Conservation (phyloP, 2,797 vertebrate genomes). For the Schizopygopsis pylzovi region DNA sequence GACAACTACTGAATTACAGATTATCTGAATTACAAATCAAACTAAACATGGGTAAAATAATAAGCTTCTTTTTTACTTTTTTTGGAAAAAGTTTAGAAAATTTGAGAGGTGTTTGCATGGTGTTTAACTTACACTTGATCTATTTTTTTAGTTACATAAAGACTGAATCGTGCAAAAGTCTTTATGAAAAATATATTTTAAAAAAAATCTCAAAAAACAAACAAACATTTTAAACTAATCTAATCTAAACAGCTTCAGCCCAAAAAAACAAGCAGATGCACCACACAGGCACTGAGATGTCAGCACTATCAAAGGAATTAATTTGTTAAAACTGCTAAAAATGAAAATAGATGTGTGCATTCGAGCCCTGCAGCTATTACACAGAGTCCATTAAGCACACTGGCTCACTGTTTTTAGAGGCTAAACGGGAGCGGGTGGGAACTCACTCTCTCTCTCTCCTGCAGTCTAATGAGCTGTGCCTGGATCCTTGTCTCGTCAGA, state of each 20-base stretch:
- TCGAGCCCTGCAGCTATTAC: conserved; percentile 45
- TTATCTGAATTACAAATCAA: neutral
- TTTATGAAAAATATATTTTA: neutral
- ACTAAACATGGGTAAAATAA: neutral
- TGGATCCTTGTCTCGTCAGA: conserved; percentile 39
- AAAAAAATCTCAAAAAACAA: neutral
- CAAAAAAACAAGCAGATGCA: neutral
- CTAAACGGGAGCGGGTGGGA: conserved; percentile 24
- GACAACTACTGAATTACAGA: neutral
- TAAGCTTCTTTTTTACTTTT: neutral
- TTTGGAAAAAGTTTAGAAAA: neutral
- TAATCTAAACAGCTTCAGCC: neutral
- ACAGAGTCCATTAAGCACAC: conserved; percentile 43
- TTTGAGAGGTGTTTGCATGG: neutral
- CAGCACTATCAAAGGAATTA: conserved; percentile 18
- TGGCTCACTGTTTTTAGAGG: conserved; percentile 39
- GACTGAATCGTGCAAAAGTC: neutral
- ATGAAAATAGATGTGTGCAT: conserved; percentile 41
- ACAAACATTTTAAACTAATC: neutral
- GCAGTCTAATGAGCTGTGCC: conserved; percentile 48
- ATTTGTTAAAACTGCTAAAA: conserved; percentile 36
- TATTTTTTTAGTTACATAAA: neutral
- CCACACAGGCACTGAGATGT: neutral
- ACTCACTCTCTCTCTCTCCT: conserved; percentile 24
- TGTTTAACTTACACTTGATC: neutral